Evolutionary conservation across 2,113 vertebrate species (phyloP).

Genomic region (Chaetodon trifascialis): DNA sequence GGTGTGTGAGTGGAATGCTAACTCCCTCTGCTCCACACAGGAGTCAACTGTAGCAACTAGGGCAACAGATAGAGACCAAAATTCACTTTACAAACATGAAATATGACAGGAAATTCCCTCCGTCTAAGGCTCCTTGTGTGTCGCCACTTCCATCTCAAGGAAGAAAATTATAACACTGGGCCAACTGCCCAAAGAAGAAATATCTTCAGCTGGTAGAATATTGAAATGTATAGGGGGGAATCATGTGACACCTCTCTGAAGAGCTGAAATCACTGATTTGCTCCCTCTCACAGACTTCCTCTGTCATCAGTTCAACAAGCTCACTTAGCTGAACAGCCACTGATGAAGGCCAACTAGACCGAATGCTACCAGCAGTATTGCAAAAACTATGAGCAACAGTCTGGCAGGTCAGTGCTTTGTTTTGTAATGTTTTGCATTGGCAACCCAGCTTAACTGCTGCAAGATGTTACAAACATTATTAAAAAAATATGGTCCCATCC

Average conservation of each 20-base stretch:
- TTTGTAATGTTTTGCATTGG: neutral
- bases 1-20: slow-evolving; percentile 35
- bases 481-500: neutral
- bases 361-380: too few relatives aligned
- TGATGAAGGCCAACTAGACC: neutral
- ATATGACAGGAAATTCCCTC: neutral
- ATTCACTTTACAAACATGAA: neutral
- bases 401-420: neutral
- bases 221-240: neutral
- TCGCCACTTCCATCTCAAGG: neutral
- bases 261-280: slow-evolving; percentile 11
- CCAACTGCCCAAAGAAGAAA: neutral
- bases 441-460: neutral
- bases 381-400: too few relatives aligned
- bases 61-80: neutral
- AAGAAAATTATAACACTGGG: neutral
- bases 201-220: neutral
- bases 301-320: neutral
- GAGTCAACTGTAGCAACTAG: neutral
- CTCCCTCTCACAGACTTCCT: neutral
- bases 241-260: neutral
- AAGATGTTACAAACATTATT: neutral
- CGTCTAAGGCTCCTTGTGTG: neutral
- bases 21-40: slow-evolving; percentile 27
- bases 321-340: neutral